Base-by-base conservation (phyloP, 2,797 vertebrate genomes). In the Knipowitschia caucasica region DNA sequence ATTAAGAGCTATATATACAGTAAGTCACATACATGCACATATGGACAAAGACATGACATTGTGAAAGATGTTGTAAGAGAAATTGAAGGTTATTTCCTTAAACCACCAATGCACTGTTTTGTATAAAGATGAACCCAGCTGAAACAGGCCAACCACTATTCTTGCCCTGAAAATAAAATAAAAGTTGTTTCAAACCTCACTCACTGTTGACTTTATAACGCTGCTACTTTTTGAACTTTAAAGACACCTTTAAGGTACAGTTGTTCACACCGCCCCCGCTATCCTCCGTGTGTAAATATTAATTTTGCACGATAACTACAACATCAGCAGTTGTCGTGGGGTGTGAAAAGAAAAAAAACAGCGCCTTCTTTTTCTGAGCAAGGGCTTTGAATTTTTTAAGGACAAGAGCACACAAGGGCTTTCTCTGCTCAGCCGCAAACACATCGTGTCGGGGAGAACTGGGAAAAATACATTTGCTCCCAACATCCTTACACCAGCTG, bases 341-440 rank as follows among this genome's bases (percentile, higher is more conserved):
- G 70, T 84, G 80, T 80, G 71, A 79, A 77, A 49, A 64, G 45
- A 56, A 42, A 7, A 42, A 7, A 18, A 21, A 66, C 54, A 67
- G 54, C 21, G 2, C 12, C 5, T 55, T 53, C 70, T 80, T 75
- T 77, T 72, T 76, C 65, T 64, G 62, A 83, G 76, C 78, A 88
- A 91, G 85, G 89, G 87, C 85, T 88, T 46, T 89, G 84, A 79
- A 85, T 87, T 88, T 90, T 84, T 85, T 79, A 84, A 84, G 70
- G 70, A 85, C 77, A 73, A 81, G 82, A 82, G 81, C 80, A 83
- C 83, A 86, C 80, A 91, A 89, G 88, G 89, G 89, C 87, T 90
- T 90, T 84, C 78, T 82, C 81, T 63, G 84, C 78, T 84, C 79
- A 61, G 62, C 64, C 53, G 67, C 76, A 73, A 69, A 56, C 78